Evolutionary conservation across 2,797 vertebrate species (phyloP).

Genomic region (Gila robusta): DNA sequence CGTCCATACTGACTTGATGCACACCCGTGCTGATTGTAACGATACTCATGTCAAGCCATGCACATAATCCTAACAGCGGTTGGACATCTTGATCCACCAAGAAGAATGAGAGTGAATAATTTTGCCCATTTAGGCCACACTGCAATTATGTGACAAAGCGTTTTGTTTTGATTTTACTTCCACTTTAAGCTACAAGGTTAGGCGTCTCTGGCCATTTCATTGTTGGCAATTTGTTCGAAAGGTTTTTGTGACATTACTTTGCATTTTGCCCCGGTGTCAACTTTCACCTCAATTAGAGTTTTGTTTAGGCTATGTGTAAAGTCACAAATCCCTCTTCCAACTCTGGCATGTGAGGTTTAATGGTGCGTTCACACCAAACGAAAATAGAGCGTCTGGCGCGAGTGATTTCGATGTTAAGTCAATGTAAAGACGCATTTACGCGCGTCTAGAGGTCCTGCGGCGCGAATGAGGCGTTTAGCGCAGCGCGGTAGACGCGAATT

Average conservation of each 20-base stretch:
- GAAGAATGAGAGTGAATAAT: constrained; percentile 15
- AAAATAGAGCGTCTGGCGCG: too few relatives aligned
- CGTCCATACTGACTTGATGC: constrained; percentile 27
- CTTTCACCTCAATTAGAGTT: constrained; percentile 32
- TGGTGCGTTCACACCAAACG: too few relatives aligned
- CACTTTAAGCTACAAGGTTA: constrained; percentile 42
- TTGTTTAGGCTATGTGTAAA: background rate
- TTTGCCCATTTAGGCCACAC: background rate
- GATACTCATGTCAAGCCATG: constrained; percentile 33
- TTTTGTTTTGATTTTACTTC: background rate
- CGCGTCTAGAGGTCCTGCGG: too few relatives aligned
- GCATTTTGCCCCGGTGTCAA: constrained; percentile 36
- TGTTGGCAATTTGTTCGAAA: background rate
- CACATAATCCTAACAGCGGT: constrained; percentile 42
- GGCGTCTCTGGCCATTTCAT: background rate
- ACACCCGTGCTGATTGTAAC: constrained; percentile 23
- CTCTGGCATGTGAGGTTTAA: background rate
- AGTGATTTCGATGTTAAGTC: too few relatives aligned
- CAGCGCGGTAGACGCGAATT: too few relatives aligned
- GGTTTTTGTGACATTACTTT: constrained; percentile 31
- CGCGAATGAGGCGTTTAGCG: too few relatives aligned
- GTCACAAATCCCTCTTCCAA: constrained; percentile 29
- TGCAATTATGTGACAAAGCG: background rate
- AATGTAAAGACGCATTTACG: too few relatives aligned
- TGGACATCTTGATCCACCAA: constrained; percentile 31